Percentiles rank a stretch among this genome's conserved stretches.
Evolutionary conservation across 2,888 invertebrate species (phyloP).

Genomic region (Ochlodes sylvanus): DNA sequence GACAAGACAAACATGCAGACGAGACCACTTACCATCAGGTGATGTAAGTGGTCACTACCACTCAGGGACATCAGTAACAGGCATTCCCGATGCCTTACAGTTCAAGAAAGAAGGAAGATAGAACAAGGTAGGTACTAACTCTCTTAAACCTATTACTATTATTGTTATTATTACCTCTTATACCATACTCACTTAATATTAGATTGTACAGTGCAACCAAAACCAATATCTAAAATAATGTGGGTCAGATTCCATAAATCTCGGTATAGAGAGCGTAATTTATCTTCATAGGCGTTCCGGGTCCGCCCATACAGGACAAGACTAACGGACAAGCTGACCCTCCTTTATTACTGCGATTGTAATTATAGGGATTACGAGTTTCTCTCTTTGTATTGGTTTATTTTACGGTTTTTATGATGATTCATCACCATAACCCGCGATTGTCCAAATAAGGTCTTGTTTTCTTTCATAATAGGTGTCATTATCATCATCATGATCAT

Average conservation of each 20-base stretch:
- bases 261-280: constrained; percentile 23
- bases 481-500: not conserved
- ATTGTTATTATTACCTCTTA: too few relatives aligned
- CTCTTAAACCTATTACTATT: too few relatives aligned
- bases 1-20: too few relatives aligned
- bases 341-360: constrained; percentile 26
- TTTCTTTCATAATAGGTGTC: too few relatives aligned
- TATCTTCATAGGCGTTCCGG: constrained; percentile 34
- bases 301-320: constrained; percentile 22
- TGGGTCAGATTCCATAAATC: constrained; percentile 49
- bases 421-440: not conserved
- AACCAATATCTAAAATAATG: not conserved
- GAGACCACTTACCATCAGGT: too few relatives aligned
- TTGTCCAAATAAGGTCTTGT: too few relatives aligned
- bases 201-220: not conserved
- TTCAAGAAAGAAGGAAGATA: too few relatives aligned
- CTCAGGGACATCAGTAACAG: too few relatives aligned
- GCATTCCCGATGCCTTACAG: too few relatives aligned
- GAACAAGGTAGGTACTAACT: too few relatives aligned
- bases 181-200: too few relatives aligned
- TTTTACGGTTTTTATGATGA: not conserved
- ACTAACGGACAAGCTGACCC: constrained; percentile 22
- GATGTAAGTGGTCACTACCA: too few relatives aligned
- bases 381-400: not conserved
- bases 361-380: constrained; percentile 20